phyloP scores from a whole-genome alignment of 2,797 vertebrate species.

The Lepus oiostolus region DNA sequence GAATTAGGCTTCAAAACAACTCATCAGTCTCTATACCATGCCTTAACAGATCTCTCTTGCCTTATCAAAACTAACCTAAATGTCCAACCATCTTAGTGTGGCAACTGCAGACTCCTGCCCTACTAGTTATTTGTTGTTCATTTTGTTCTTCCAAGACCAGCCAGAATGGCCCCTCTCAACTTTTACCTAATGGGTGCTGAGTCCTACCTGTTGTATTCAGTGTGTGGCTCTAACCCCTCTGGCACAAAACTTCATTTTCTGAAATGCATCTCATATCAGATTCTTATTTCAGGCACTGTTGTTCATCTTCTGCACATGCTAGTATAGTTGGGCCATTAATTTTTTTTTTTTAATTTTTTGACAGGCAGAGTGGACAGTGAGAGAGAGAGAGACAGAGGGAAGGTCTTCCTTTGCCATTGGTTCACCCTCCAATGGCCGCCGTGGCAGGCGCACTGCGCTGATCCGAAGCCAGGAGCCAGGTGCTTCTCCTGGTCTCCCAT shows the following conservation, averaged over 20 bases:
- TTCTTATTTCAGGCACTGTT: not conserved
- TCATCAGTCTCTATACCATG: not conserved
- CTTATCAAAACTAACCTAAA: not conserved
- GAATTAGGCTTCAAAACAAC: not conserved
- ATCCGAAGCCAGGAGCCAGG: no score
- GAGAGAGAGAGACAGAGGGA: no score
- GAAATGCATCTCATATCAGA: not conserved
- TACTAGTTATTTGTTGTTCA: not conserved
- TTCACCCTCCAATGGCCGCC: no score
- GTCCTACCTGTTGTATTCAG: not conserved
- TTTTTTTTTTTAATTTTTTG: not conserved
- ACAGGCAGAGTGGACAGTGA: no score
- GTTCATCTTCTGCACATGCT: not conserved
- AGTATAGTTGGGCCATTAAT: not conserved
- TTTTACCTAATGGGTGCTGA: not conserved
- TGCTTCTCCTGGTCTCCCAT: no score
- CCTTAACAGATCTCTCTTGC: not conserved
- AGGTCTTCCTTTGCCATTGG: no score
- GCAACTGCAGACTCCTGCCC: not conserved
- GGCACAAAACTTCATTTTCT: slow-evolving; percentile 12
- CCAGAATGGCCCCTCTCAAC: not conserved
- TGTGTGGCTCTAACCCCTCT: not conserved
- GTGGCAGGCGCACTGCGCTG: no score
- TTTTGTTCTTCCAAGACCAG: not conserved
- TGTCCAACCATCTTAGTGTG: not conserved